A percentile compares a stretch with the other conserved stretches of the same genome.
Evolutionary conservation across 2,113 vertebrate species (phyloP).

Genomic region (Varanus komodoensis): DNA sequence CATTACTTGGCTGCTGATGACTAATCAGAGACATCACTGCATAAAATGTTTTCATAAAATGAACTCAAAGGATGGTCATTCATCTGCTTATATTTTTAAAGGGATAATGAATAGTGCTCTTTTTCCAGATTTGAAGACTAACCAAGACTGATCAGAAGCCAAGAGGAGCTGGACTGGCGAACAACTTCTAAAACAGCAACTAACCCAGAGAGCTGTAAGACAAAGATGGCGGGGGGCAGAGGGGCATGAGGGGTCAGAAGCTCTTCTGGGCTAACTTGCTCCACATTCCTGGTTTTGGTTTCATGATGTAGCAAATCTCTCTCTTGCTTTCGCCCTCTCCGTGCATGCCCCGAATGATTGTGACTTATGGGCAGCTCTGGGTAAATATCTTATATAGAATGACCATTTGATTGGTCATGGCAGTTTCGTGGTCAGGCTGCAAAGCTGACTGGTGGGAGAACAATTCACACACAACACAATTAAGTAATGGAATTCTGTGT

Average conservation of each 20-base stretch:
- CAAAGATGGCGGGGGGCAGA: not conserved
- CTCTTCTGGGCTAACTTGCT: not conserved
- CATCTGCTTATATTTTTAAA: conserved; percentile 11
- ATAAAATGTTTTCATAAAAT: conserved; percentile 34
- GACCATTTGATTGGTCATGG: too few relatives aligned
- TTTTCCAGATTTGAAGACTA: not conserved
- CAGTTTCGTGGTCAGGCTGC: too few relatives aligned
- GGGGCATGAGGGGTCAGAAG: not conserved
- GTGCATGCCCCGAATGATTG: not conserved
- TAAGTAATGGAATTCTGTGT: too few relatives aligned
- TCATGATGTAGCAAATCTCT: not conserved
- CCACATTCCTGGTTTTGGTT: not conserved
- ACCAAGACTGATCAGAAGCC: conserved; percentile 2
- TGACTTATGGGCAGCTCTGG: not conserved
- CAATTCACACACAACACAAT: too few relatives aligned
- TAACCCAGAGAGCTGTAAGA: not conserved
- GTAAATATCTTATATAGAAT: not conserved
- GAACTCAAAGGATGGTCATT: conserved; percentile 15
- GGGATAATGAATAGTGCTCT: conserved; percentile 17
- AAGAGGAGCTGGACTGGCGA: not conserved
- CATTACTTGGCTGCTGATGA: conserved; percentile 2
- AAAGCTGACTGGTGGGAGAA: too few relatives aligned
- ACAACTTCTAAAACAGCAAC: not conserved
- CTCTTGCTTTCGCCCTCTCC: too few relatives aligned
- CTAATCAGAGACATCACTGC: conserved; percentile 20